phyloP scores from a whole-genome alignment of 2,797 vertebrate genomes.

The Cossypha caffra region DNA sequence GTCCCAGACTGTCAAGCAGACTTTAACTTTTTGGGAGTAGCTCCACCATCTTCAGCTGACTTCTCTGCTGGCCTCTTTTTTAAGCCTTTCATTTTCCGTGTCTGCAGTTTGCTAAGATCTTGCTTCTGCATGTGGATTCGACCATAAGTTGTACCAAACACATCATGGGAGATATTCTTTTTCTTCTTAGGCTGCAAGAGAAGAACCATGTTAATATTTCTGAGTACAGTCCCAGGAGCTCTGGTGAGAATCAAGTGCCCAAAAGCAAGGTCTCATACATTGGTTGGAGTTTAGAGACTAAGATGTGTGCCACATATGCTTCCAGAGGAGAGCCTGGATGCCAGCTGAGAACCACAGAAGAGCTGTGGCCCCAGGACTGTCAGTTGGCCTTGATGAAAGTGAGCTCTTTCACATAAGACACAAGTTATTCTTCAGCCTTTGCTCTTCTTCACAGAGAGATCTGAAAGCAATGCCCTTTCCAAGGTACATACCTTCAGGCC shows the following conservation, averaged over 20 bases:
- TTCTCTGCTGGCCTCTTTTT: slow-evolving; percentile 85
- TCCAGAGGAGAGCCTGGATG: neutral
- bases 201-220: neutral
- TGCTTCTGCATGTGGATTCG: slow-evolving; percentile 98
- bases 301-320: neutral
- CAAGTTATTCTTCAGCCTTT: neutral
- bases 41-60: slow-evolving; percentile 21
- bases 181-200: slow-evolving; percentile 89
- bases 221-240: neutral
- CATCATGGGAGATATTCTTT: slow-evolving; percentile 94
- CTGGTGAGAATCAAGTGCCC: neutral
- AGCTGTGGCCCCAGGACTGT: neutral
- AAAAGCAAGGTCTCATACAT: neutral
- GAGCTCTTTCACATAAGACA: neutral
- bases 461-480: neutral
- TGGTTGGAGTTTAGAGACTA: neutral
- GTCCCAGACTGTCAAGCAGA: slow-evolving; percentile 28
- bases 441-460: neutral
- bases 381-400: neutral
- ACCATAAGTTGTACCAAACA: slow-evolving; percentile 90
- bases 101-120: slow-evolving; percentile 90
- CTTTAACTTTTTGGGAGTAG: slow-evolving; percentile 80
- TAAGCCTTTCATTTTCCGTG: slow-evolving; percentile 94
- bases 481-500: slow-evolving; percentile 84
- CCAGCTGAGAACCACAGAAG: neutral